phyloP scores from a whole-genome alignment of 2,113 vertebrate species.

The Cairina moschata region DNA sequence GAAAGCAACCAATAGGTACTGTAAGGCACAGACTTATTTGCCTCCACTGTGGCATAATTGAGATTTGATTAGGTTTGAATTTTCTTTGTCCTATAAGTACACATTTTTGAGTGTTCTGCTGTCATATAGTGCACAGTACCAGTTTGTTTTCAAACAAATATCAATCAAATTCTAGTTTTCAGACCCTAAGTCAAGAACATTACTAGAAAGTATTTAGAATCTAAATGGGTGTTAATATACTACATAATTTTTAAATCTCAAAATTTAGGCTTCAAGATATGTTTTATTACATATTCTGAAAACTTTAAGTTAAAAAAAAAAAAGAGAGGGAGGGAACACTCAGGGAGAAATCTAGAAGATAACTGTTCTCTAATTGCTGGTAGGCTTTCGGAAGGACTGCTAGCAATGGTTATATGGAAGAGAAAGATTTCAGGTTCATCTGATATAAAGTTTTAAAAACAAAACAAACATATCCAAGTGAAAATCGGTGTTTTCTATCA shows the following conservation, averaged over 20 bases:
- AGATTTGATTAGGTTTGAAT: background rate
- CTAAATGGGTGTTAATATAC: background rate
- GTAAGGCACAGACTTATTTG: background rate
- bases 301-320: background rate
- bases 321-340: background rate
- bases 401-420: background rate
- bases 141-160: background rate
- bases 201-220: background rate
- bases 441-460: background rate
- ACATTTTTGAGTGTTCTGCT: background rate
- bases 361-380: background rate
- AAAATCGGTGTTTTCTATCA: background rate
- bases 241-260: background rate
- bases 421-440: background rate
- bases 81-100: background rate
- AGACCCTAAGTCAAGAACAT: background rate
- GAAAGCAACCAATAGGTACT: background rate
- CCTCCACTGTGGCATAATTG: background rate
- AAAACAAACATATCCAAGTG: background rate
- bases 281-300: background rate
- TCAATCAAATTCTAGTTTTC: background rate
- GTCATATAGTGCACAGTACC: background rate
- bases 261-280: background rate
- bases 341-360: background rate
- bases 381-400: background rate